phyloP scores from a whole-genome alignment of 2,888 invertebrate genomes.

The Clitarchus hookeri region DNA sequence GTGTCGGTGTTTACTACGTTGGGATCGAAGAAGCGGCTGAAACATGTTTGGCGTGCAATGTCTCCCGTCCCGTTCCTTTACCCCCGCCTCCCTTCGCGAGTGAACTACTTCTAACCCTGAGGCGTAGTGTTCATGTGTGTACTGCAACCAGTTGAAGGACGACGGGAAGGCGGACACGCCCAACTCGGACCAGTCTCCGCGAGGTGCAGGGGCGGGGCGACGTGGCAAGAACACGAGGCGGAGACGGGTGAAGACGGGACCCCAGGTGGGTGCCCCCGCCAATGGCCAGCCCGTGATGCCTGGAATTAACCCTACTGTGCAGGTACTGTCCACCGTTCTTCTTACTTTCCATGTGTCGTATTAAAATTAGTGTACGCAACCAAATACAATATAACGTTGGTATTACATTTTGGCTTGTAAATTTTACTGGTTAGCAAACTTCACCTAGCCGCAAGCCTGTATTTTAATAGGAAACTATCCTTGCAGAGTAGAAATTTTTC shows the following conservation, averaged over 20 bases:
- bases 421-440: too few species aligned
- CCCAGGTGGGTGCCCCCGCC: constrained; percentile 49
- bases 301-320: constrained; percentile 40
- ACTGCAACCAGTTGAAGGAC: constrained; percentile 60
- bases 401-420: too few species aligned
- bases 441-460: too few species aligned
- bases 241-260: constrained; percentile 57
- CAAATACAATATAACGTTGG: too few species aligned
- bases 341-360: too few species aligned
- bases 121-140: constrained; percentile 52
- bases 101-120: constrained; percentile 38
- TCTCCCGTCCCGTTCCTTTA: background rate
- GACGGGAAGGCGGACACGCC: constrained; percentile 64
- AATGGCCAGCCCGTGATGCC: constrained; percentile 44
- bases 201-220: constrained; percentile 52
- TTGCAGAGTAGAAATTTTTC: too few species aligned
- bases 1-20: too few species aligned
- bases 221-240: constrained; percentile 52
- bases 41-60: background rate
- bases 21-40: too few species aligned
- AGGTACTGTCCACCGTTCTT: constrained; percentile 37
- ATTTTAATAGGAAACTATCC: too few species aligned
- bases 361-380: too few species aligned
- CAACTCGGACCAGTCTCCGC: constrained; percentile 65
- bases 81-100: constrained; percentile 27